Conservation (phyloP, 2,888 invertebrate genomes). For the Cryptops parisi region DNA sequence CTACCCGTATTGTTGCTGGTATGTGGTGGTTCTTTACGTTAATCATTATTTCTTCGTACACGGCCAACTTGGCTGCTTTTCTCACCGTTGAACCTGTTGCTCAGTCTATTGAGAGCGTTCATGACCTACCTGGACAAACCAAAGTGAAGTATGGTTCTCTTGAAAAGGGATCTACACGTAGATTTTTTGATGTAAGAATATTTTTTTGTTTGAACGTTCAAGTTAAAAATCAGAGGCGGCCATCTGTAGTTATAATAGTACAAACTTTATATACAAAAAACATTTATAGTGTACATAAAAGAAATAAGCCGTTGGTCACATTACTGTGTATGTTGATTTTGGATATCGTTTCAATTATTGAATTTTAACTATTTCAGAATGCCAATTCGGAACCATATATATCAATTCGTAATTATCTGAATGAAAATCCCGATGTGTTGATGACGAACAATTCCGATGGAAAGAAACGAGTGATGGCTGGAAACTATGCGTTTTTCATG, state of each 20-base stretch:
- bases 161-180: constrained; percentile 78
- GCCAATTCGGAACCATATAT: not conserved
- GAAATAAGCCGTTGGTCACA: too few relatives aligned
- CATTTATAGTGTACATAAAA: too few relatives aligned
- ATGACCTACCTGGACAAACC: constrained; percentile 90
- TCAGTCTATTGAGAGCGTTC: constrained; percentile 85
- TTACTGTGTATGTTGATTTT: too few relatives aligned
- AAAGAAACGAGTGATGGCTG: constrained; percentile 65
- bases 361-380: not conserved
- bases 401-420: not conserved
- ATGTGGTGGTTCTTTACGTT: constrained; percentile 90
- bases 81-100: constrained; percentile 86
- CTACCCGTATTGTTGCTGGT: constrained; percentile 75
- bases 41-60: constrained; percentile 93
- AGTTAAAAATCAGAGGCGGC: too few relatives aligned
- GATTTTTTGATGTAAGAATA: constrained; percentile 79
- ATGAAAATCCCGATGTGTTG: constrained; percentile 26
- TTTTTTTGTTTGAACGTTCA: too few relatives aligned
- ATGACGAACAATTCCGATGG: constrained; percentile 68
- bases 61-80: constrained; percentile 89
- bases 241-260: too few relatives aligned
- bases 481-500: constrained; percentile 91
- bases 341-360: too few relatives aligned
- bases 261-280: too few relatives aligned
- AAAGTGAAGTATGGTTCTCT: constrained; percentile 93